These are phyloP conservation scores for Choreutis nemorana DNA, from an alignment of 2,888 invertebrate species.

Conservation along the genomic window DNA sequence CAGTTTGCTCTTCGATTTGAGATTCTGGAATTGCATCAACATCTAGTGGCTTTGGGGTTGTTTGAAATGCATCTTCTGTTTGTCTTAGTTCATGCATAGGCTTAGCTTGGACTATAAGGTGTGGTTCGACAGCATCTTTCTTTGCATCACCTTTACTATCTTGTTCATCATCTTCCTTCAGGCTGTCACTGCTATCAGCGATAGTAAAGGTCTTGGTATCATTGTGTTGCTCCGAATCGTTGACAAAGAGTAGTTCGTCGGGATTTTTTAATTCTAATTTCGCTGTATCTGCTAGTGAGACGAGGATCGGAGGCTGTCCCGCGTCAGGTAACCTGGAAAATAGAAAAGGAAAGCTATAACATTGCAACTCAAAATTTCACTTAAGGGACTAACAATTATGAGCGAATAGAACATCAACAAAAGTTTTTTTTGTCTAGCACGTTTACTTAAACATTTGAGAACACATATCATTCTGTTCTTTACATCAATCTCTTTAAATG, in stretches of 20 bases:
- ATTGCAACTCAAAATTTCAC: too few species aligned
- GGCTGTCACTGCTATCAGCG: slow-evolving; percentile 25
- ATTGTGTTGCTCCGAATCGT: slow-evolving; percentile 52
- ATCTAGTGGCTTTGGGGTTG: slow-evolving; percentile 20
- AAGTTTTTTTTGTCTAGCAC: too few species aligned
- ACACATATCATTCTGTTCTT: neutral
- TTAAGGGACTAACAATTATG: too few species aligned
- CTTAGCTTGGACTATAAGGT: slow-evolving; percentile 47
- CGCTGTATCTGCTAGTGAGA: slow-evolving; percentile 69
- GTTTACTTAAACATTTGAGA: too few species aligned
- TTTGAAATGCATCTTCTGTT: slow-evolving; percentile 40
- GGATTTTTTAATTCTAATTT: slow-evolving; percentile 66
- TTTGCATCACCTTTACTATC: slow-evolving; percentile 20
- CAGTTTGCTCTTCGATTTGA: slow-evolving; percentile 37
- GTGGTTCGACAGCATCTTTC: slow-evolving; percentile 39
- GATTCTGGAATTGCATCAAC: slow-evolving; percentile 35
- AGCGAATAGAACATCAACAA: neutral
- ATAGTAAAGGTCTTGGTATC: slow-evolving; percentile 48
- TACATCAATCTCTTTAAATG: too few species aligned
- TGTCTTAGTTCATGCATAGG: slow-evolving; percentile 47
- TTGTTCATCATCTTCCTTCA: slow-evolving; percentile 23
- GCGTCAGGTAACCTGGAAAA: slow-evolving; percentile 70
- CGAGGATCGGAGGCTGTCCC: slow-evolving; percentile 66
- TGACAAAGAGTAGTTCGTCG: slow-evolving; percentile 57
- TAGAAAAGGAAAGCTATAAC: slow-evolving; percentile 4